A percentile compares a stretch with the other conserved stretches of the same genome.
Conservation (phyloP, 2,888 invertebrate genomes). For the Catocala fraxini region DNA sequence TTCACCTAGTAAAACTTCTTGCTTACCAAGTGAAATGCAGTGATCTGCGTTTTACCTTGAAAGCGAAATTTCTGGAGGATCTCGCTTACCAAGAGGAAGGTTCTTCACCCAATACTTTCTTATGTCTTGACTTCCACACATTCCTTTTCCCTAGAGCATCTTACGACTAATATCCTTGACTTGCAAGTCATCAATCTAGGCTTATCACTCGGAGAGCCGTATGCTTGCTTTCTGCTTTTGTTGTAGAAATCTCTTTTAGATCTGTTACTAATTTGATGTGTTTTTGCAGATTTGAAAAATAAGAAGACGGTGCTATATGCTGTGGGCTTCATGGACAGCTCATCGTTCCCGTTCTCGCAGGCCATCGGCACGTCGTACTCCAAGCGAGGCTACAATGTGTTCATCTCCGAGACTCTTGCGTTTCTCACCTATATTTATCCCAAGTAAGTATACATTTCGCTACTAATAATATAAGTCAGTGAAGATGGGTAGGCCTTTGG, state of each 20-base stretch:
- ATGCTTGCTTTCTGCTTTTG: too few species aligned
- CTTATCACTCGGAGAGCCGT: too few species aligned
- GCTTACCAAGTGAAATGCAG: too few species aligned
- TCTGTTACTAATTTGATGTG: conserved; percentile 6
- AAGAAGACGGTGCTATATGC: conserved; percentile 76
- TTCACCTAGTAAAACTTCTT: too few species aligned
- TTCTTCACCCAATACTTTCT: too few species aligned
- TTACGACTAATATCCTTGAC: too few species aligned
- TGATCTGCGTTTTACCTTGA: too few species aligned
- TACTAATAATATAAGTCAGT: not conserved
- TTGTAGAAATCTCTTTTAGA: not conserved
- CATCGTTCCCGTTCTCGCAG: conserved; percentile 65
- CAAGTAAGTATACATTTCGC: conserved; percentile 66
- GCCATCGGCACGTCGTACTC: conserved; percentile 73
- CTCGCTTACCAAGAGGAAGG: too few species aligned
- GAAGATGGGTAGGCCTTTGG: too few species aligned
- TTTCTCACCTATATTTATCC: conserved; percentile 79
- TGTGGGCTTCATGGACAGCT: conserved; percentile 74
- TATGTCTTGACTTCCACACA: too few species aligned
- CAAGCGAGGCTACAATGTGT: conserved; percentile 76
- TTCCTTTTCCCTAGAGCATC: too few species aligned
- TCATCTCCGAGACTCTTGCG: conserved; percentile 70
- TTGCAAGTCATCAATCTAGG: not conserved
- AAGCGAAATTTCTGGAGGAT: too few species aligned
- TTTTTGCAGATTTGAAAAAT: conserved; percentile 70